Evolutionary conservation across 2,888 invertebrate genomes (phyloP), one percentile per base, ranked within the genome.

Genomic region (Napeogenes sylphis): DNA sequence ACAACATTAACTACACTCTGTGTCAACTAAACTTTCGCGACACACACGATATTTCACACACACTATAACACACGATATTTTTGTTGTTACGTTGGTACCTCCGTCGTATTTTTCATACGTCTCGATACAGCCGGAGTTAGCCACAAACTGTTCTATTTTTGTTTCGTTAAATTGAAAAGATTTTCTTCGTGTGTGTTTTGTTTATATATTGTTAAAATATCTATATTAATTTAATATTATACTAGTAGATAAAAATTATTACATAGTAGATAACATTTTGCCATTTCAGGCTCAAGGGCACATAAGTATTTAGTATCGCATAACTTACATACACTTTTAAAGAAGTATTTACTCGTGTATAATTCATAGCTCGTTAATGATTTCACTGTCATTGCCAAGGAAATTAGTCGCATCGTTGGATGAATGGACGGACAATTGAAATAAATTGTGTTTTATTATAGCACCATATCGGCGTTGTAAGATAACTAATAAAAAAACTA

Each of bases 101-200:
- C 13, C 14, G 14, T 35, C 35, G 35, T 35, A 35, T 35, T 6
- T 35, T 14, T 14, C 6, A 4, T 21, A 76, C 85, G 84, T 83
- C 84, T 71, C 71, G 70, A 68, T 77, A 73, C 76, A 75, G 66
- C 77, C 77, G 71, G 73, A 70, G 80, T 75, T 78, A 75, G 75
- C 77, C 78, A 75, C 80, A 79, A 75, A 88, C 88, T 89, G 82
- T 77, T 85, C 87, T 88, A 88, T 87, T 87, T 87, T 78, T 75
- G 79, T 75, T 72, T 71, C 21, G 73, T 72, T 74, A 70, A 79
- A 83, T 81, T 76, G 73, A 79, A 82, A 81, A 82, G 73, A 77
- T 77, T 79, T 72, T 74, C 76, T 76, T 72, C 74, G 71, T 72
- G 75, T 70, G 71, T 78, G 76, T 79, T 76, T 75, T 68, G 73